Percentiles rank a stretch among this genome's conserved stretches.
Evolutionary conservation across 2,888 invertebrate genomes (phyloP).

Genomic region (Eupithecia pulchellata): DNA sequence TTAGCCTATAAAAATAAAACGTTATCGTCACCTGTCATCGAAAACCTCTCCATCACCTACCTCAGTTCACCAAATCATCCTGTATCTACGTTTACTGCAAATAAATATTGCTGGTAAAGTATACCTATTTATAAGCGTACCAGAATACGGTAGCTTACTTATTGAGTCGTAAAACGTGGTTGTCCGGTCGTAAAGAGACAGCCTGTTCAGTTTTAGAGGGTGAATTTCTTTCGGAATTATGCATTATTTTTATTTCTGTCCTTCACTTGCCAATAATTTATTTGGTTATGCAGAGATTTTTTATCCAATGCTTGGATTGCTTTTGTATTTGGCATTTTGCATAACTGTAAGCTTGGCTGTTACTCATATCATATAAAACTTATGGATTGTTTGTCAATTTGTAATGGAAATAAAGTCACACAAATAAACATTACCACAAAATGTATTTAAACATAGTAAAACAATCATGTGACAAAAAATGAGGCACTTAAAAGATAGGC

Average conservation of each 20-base stretch:
- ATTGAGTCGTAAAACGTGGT: constrained; percentile 44
- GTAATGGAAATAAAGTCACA: too few species aligned
- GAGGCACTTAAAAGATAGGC: too few species aligned
- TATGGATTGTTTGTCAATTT: too few species aligned
- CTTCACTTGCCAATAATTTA: not conserved
- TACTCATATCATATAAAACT: too few species aligned
- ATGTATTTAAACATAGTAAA: too few species aligned
- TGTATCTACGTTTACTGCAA: constrained; percentile 12
- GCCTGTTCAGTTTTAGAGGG: constrained; percentile 34
- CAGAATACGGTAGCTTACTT: constrained; percentile 38
- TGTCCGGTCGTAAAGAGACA: constrained; percentile 40
- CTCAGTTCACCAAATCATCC: not conserved
- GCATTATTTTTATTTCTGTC: constrained; percentile 1
- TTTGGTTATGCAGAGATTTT: not conserved
- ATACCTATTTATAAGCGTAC: constrained; percentile 37
- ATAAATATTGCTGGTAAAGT: constrained; percentile 31
- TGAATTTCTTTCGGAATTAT: constrained; percentile 19
- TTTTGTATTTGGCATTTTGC: not conserved
- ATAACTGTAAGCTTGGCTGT: too few species aligned
- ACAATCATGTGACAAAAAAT: too few species aligned
- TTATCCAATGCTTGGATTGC: not conserved
- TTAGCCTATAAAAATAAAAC: too few species aligned
- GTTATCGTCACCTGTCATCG: not conserved
- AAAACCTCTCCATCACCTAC: not conserved
- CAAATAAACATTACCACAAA: too few species aligned